A percentile compares a stretch with the other conserved stretches of the same genome.
Evolutionary conservation across 2,113 vertebrate species (phyloP).

Genomic region (Oryzias woworae): DNA sequence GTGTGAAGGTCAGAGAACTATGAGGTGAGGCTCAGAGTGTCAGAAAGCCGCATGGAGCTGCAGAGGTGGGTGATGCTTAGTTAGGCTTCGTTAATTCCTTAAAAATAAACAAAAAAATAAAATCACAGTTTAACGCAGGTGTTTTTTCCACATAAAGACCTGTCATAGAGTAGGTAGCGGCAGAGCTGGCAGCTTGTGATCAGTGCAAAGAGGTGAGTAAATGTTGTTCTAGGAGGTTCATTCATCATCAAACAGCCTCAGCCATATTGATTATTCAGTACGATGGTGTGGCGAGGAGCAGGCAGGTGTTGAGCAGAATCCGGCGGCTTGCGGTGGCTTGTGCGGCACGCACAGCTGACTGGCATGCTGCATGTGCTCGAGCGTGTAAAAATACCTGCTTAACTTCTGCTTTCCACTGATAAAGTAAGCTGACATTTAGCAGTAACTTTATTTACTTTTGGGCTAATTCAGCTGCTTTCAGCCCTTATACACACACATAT

Average conservation of each 20-base stretch:
- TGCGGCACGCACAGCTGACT: background rate
- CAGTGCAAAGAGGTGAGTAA: constrained; percentile 46
- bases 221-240: constrained; percentile 30
- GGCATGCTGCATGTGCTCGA: constrained; percentile 25
- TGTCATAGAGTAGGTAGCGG: too few species aligned
- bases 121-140: too few species aligned
- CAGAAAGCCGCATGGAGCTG: constrained; percentile 5
- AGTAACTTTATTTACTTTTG: constrained; percentile 49
- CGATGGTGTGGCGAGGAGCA: constrained; percentile 37
- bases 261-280: constrained; percentile 44
- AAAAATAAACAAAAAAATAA: too few species aligned
- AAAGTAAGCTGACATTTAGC: constrained; percentile 62
- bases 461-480: constrained; percentile 13
- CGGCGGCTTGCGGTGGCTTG: constrained; percentile 11
- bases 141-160: too few species aligned
- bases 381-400: constrained; percentile 51
- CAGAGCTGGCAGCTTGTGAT: constrained; percentile 14
- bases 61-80: background rate
- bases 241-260: constrained; percentile 44
- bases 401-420: constrained; percentile 54
- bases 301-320: constrained; percentile 39
- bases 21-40: constrained; percentile 19
- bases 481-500: background rate
- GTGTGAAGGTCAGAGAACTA: constrained; percentile 28
- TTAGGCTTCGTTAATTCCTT: background rate